These are phyloP conservation scores for Drosophila teissieri DNA, from an alignment of 1,140 invertebrate genomes.

Conservation along the genomic window DNA sequence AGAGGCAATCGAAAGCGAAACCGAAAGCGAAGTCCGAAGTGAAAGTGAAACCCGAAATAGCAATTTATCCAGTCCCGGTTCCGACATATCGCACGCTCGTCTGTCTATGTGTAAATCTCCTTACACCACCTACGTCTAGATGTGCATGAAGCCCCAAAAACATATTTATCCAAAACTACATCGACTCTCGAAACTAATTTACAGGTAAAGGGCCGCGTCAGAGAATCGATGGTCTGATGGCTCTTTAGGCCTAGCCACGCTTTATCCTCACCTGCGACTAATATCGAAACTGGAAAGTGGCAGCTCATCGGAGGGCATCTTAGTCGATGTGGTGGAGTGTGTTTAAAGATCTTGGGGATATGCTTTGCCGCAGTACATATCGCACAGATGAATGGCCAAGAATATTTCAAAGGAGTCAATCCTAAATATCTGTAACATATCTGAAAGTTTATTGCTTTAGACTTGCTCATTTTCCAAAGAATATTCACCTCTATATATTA, in stretches of 20 bases:
- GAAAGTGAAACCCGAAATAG: neutral
- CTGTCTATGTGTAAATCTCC: slow-evolving; percentile 59
- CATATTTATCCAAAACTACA: slow-evolving; percentile 1
- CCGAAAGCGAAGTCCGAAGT: neutral
- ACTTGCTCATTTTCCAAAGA: too few species aligned
- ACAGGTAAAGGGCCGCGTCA: slow-evolving; percentile 74
- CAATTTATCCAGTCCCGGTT: slow-evolving; percentile 34
- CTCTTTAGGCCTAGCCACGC: slow-evolving; percentile 29
- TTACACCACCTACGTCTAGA: slow-evolving; percentile 59
- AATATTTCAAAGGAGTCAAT: neutral
- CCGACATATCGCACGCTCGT: slow-evolving; percentile 60
- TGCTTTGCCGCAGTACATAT: slow-evolving; percentile 14
- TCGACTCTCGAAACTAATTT: slow-evolving; percentile 64
- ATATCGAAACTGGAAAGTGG: slow-evolving; percentile 20
- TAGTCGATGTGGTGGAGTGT: slow-evolving; percentile 6
- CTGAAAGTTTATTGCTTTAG: neutral
- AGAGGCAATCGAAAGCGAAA: neutral
- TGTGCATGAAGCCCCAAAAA: slow-evolving; percentile 14
- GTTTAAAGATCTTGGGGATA: neutral
- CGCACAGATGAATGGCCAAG: neutral
- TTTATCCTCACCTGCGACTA: slow-evolving; percentile 8
- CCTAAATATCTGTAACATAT: neutral
- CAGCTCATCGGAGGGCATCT: slow-evolving; percentile 30
- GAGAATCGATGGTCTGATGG: slow-evolving; percentile 70
- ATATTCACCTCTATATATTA: too few species aligned